These are phyloP conservation scores for Cyprinodon tularosa DNA, from an alignment of 2,113 vertebrate genomes.

Conservation along the genomic window DNA sequence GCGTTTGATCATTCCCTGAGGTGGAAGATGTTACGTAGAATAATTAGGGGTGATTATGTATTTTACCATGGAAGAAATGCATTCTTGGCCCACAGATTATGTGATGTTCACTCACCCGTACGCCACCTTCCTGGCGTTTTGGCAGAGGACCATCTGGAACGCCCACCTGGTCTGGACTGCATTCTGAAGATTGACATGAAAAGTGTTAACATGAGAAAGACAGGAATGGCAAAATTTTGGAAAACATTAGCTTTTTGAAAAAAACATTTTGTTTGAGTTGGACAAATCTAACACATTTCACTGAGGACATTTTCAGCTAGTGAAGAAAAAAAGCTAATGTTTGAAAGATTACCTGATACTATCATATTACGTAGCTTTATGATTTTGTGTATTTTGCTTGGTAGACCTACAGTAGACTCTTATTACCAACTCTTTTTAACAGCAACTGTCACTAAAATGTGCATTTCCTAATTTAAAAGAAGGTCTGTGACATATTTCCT, in stretches of 20 bases:
- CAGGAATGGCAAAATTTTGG: not conserved
- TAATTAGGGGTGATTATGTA: not conserved
- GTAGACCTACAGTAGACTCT: not conserved
- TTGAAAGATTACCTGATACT: not conserved
- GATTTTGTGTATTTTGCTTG: not conserved
- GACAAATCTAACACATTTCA: not conserved
- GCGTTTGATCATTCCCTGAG: constrained; percentile 75
- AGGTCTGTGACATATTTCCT: not conserved
- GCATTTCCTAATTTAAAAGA: not conserved
- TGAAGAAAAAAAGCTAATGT: not conserved
- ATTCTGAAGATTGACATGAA: constrained; percentile 57
- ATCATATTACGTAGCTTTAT: too few relatives aligned
- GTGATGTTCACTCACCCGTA: constrained; percentile 68
- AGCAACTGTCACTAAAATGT: not conserved
- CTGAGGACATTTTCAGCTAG: not conserved
- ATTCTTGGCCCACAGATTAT: not conserved
- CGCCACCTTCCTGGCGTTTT: constrained; percentile 78
- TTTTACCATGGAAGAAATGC: constrained; percentile 35
- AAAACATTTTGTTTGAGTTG: not conserved
- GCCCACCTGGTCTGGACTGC: constrained; percentile 72
- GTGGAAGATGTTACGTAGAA: not conserved
- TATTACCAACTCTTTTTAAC: not conserved
- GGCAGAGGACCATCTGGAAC: constrained; percentile 44
- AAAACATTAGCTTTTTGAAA: not conserved
- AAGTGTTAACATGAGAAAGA: not conserved